Conservation (phyloP, 2,888 invertebrate genomes). For the Mimas tiliae region DNA sequence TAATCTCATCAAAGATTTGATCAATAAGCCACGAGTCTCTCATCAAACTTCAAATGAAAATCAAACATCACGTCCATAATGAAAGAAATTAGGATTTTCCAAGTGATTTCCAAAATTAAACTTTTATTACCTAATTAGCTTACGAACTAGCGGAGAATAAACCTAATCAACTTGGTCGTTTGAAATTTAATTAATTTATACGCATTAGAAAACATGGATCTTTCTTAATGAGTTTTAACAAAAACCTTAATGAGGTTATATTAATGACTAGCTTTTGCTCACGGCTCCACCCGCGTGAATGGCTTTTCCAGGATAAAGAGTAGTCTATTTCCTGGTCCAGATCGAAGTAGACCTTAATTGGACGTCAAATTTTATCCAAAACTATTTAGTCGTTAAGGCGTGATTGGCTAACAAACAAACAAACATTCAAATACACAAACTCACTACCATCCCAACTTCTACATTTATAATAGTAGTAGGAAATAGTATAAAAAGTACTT, state of each 20-base stretch:
- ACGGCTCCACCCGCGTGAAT: too few relatives aligned
- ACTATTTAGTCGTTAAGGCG: too few relatives aligned
- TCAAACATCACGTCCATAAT: background rate
- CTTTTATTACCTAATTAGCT: constrained; percentile 26
- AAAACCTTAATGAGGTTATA: constrained; percentile 8
- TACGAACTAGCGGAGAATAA: constrained; percentile 14
- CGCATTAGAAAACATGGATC: background rate
- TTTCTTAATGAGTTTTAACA: background rate
- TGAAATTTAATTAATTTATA: constrained; percentile 25
- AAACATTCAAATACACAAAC: too few relatives aligned
- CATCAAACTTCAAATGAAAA: background rate
- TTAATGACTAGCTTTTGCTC: too few relatives aligned
- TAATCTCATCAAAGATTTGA: background rate
- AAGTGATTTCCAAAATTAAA: constrained; percentile 18
- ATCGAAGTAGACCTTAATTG: too few relatives aligned
- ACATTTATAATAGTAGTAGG: too few relatives aligned
- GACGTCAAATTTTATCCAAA: too few relatives aligned
- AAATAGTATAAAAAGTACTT: too few relatives aligned
- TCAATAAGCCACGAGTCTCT: background rate
- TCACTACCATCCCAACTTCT: too few relatives aligned
- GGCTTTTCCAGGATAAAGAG: too few relatives aligned
- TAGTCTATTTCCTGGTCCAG: too few relatives aligned
- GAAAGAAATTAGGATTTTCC: constrained; percentile 10
- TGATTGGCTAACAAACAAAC: too few relatives aligned
- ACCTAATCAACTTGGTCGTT: constrained; percentile 21